Conservation (phyloP, 2,113 vertebrate genomes). For the Neoarius graeffei region DNA sequence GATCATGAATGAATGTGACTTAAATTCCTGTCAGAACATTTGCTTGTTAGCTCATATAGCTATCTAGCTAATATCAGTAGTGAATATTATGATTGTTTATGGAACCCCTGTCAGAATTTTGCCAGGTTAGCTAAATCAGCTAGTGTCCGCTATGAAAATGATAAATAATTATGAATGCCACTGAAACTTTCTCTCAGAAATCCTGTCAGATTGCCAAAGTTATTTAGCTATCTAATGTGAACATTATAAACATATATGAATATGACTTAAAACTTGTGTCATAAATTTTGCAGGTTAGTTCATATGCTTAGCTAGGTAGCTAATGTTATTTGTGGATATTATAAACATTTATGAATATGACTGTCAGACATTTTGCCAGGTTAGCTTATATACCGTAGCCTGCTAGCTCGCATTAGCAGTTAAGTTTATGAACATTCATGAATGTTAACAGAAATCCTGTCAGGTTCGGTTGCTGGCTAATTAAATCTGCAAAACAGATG, state of each 20-base stretch:
- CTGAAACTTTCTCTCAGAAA: background rate
- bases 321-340: background rate
- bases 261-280: background rate
- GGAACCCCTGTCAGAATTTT: background rate
- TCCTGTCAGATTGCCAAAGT: background rate
- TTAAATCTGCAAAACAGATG: background rate
- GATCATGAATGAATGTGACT: background rate
- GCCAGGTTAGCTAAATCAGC: background rate
- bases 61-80: background rate
- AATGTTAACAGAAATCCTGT: background rate
- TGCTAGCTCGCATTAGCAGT: background rate
- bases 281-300: background rate
- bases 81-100: background rate
- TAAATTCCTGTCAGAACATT: background rate
- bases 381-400: background rate
- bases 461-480: background rate
- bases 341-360: background rate
- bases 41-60: background rate
- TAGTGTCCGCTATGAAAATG: too few relatives aligned
- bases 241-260: background rate
- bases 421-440: background rate
- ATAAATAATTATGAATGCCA: background rate
- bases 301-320: background rate
- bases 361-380: background rate
- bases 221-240: background rate